Percentiles rank a stretch among this genome's conserved stretches.
phyloP scores from a whole-genome alignment of 2,797 vertebrate species.

The Masticophis lateralis region DNA sequence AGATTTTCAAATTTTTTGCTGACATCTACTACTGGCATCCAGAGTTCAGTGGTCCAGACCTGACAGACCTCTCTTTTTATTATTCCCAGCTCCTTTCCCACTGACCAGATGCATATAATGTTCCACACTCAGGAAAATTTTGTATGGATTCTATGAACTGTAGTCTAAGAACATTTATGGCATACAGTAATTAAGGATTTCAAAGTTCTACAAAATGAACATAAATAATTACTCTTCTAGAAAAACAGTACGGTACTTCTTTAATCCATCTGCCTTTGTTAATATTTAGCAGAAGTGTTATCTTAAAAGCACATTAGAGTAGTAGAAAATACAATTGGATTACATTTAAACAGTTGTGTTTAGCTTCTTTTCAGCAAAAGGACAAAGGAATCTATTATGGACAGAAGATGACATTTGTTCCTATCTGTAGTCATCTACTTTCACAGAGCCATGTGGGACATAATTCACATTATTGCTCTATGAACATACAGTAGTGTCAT shows the following conservation, averaged over 20 bases:
- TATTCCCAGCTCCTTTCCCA: not conserved
- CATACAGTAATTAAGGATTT: not conserved
- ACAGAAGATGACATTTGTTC: too few relatives aligned
- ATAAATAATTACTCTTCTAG: not conserved
- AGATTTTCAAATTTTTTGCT: not conserved
- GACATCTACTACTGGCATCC: not conserved
- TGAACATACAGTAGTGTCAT: not conserved
- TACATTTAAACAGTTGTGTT: not conserved
- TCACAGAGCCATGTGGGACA: too few relatives aligned
- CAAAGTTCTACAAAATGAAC: not conserved
- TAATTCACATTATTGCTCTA: too few relatives aligned
- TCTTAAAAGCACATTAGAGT: not conserved
- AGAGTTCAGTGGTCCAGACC: not conserved
- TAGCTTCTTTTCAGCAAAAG: too few relatives aligned
- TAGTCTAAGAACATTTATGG: not conserved
- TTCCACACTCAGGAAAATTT: not conserved
- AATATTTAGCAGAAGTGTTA: not conserved
- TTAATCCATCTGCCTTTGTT: not conserved
- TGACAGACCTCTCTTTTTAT: not conserved
- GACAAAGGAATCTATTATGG: too few relatives aligned
- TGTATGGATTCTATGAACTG: not conserved
- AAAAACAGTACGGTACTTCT: not conserved
- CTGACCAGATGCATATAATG: not conserved
- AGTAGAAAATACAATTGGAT: not conserved
- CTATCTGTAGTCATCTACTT: too few relatives aligned